Conservation (phyloP, 2,888 invertebrate species). For the Cryptus viduatorius region DNA sequence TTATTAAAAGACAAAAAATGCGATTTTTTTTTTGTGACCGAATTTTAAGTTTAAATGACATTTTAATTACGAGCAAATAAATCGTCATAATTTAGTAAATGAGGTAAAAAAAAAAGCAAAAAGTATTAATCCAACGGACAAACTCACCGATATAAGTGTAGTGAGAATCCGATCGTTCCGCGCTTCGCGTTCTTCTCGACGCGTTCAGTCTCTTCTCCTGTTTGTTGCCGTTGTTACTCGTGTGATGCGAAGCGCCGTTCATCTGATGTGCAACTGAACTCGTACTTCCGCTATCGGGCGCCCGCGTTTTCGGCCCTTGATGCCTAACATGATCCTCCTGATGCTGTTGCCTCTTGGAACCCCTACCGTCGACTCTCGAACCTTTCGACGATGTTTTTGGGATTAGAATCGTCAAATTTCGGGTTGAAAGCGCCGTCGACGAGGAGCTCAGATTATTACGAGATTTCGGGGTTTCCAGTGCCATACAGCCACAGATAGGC, state of each 20-base stretch:
- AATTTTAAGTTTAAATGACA: no score
- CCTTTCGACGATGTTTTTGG: conserved; percentile 75
- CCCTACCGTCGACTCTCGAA: conserved; percentile 72
- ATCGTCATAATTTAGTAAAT: not conserved
- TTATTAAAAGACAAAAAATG: no score
- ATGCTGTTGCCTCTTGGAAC: conserved; percentile 74
- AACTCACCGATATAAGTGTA: conserved; percentile 83
- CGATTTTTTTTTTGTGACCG: no score
- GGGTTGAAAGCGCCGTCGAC: conserved; percentile 71
- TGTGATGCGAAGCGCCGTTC: conserved; percentile 68
- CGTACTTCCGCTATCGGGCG: conserved; percentile 75
- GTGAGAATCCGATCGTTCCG: conserved; percentile 82
- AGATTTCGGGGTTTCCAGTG: conserved; percentile 77
- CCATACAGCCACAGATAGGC: conserved; percentile 79
- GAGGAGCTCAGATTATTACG: conserved; percentile 71
- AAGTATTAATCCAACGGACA: no score
- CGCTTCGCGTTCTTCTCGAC: conserved; percentile 81
- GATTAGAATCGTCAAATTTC: conserved; percentile 76
- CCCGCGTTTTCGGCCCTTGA: conserved; percentile 74
- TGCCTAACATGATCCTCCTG: conserved; percentile 63
- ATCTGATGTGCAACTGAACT: conserved; percentile 77
- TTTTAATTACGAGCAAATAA: no score
- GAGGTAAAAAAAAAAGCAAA: no score
- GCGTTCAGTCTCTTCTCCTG: conserved; percentile 79
- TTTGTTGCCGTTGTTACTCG: conserved; percentile 74